Conservation (phyloP, 2,888 invertebrate species). For the Bugulina stolonifera region DNA sequence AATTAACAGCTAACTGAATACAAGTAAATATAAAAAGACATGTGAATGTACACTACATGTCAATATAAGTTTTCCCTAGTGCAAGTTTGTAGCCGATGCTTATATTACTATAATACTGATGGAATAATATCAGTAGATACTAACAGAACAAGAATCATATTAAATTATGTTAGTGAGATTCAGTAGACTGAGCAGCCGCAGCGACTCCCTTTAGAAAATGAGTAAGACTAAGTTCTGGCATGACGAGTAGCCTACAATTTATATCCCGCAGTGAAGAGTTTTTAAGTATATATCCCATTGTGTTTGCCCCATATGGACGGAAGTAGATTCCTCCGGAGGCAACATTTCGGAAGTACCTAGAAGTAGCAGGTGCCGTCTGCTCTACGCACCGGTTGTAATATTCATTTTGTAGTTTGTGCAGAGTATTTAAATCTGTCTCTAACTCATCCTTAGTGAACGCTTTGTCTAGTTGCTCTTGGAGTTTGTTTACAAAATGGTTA, state of each 20-base stretch:
- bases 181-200: no score
- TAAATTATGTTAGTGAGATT: no score
- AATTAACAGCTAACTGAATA: no score
- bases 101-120: no score
- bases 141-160: no score
- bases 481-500: background rate
- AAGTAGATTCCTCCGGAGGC: background rate
- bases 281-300: conserved; percentile 23
- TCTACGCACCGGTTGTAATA: background rate
- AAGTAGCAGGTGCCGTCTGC: background rate
- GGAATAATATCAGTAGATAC: no score
- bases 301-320: conserved; percentile 9
- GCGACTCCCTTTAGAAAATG: conserved; percentile 25
- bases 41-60: no score
- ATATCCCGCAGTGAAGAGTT: background rate
- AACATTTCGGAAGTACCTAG: background rate
- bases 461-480: background rate
- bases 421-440: background rate
- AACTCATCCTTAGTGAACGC: background rate
- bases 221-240: conserved; percentile 22
- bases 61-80: no score
- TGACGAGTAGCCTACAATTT: conserved; percentile 10
- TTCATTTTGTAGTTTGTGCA: background rate
- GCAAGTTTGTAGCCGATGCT: no score
- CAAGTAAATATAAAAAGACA: no score